Conservation (phyloP, 2,888 invertebrate species). For the Quadriops clusia region DNA sequence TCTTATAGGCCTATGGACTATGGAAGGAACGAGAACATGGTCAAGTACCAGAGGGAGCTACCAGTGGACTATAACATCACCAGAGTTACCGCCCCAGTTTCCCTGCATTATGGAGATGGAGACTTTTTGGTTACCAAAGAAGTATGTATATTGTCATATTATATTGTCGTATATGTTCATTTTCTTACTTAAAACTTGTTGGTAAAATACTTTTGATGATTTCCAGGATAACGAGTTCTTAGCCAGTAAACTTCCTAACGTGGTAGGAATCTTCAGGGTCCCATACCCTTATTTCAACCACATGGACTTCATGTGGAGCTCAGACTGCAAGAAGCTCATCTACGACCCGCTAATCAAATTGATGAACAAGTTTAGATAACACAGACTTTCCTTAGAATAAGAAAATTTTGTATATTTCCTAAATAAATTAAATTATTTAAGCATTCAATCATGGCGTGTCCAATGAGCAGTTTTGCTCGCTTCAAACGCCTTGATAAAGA, state of each 20-base stretch:
- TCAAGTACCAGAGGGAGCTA: conserved; percentile 6
- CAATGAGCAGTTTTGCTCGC: too few species aligned
- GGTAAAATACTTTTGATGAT: conserved; percentile 13
- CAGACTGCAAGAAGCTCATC: conserved; percentile 45
- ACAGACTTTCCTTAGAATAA: too few species aligned
- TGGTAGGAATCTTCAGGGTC: conserved; percentile 45
- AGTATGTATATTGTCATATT: conserved; percentile 20
- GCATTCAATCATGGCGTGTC: too few species aligned
- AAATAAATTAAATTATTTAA: too few species aligned
- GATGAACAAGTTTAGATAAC: conserved; percentile 35
- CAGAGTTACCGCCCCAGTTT: conserved; percentile 38
- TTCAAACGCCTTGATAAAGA: too few species aligned
- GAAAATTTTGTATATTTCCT: too few species aligned
- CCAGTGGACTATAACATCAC: conserved; percentile 36
- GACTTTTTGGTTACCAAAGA: conserved; percentile 42
- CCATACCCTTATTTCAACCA: conserved; percentile 50
- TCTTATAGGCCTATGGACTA: conserved; percentile 14
- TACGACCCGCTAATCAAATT: conserved; percentile 45
- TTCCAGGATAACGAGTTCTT: conserved; percentile 46
- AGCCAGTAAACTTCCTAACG: conserved; percentile 41
- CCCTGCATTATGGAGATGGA: conserved; percentile 40
- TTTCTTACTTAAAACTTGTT: too few species aligned
- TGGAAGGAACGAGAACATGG: conserved; percentile 5
- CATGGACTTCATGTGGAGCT: conserved; percentile 58
- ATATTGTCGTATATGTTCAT: too few species aligned